Percentiles rank a stretch among this genome's conserved stretches.
Conservation (phyloP, 1,140 invertebrate species). For the Tribolium castaneum region DNA sequence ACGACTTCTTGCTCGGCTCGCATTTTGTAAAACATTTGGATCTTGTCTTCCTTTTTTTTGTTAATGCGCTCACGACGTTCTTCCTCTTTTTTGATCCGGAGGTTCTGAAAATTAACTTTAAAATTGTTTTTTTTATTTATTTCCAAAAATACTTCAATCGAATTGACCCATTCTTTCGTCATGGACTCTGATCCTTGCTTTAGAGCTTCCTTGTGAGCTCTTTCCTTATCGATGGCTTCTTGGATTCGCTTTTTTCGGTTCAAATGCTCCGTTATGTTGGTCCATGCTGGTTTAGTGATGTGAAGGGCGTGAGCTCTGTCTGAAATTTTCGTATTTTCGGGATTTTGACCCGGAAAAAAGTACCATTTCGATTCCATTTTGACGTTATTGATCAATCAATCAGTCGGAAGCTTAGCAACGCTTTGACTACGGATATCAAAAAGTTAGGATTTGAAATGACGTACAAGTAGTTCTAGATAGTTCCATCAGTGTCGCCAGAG, state of each 20-base stretch:
- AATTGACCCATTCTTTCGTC: conserved; percentile 57
- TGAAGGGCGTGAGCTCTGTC: conserved; percentile 54
- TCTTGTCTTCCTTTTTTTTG: conserved; percentile 52
- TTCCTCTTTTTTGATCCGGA: conserved; percentile 53
- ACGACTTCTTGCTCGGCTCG: conserved; percentile 55
- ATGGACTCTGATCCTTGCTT: conserved; percentile 55
- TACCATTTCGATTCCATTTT: conserved; percentile 57
- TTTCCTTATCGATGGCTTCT: conserved; percentile 52
- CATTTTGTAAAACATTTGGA: conserved; percentile 49
- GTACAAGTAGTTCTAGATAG: too few species aligned
- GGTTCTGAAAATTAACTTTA: conserved; percentile 48
- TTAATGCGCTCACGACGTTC: conserved; percentile 46
- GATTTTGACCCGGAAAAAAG: conserved; percentile 51
- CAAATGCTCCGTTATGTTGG: conserved; percentile 53
- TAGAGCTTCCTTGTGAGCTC: conserved; percentile 49
- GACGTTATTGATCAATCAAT: conserved; percentile 6
- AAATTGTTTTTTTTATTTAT: neutral
- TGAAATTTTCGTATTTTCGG: conserved; percentile 55
- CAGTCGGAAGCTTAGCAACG: neutral
- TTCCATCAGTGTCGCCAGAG: too few species aligned
- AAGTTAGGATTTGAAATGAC: too few species aligned
- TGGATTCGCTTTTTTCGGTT: conserved; percentile 52
- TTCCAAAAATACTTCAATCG: conserved; percentile 50
- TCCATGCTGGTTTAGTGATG: conserved; percentile 50
- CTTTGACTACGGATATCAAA: too few species aligned